Evolutionary conservation across 2,888 invertebrate species (phyloP).

Genomic region (Listrodromus nycthemerus): DNA sequence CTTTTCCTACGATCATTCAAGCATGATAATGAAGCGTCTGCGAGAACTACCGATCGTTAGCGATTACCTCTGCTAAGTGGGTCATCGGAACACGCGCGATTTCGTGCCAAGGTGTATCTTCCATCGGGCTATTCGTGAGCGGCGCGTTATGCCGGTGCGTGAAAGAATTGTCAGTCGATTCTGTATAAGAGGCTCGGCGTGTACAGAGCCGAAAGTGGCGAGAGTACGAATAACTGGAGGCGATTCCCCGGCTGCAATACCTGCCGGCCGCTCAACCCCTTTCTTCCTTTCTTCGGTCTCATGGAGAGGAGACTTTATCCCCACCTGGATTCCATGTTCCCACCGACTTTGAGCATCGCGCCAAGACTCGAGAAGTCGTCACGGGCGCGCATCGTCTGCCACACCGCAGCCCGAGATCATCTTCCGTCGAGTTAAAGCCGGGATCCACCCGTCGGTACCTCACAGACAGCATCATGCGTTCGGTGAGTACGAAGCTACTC

Average conservation of each 20-base stretch:
- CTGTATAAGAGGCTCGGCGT: slow-evolving; percentile 18
- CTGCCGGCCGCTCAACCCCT: slow-evolving; percentile 37
- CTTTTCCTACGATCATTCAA: background rate
- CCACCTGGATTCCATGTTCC: slow-evolving; percentile 26
- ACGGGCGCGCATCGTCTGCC: slow-evolving; percentile 37
- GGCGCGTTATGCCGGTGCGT: slow-evolving; percentile 22
- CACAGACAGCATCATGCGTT: slow-evolving; percentile 84
- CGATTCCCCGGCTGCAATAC: background rate
- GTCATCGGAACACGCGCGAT: slow-evolving; percentile 33
- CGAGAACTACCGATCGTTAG: background rate
- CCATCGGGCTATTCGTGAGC: slow-evolving; percentile 15
- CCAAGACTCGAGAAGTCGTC: slow-evolving; percentile 30
- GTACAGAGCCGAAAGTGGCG: slow-evolving; percentile 39
- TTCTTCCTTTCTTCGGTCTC: slow-evolving; percentile 46
- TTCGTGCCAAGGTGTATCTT: slow-evolving; percentile 23
- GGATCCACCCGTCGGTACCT: slow-evolving; percentile 74
- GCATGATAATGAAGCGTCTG: background rate
- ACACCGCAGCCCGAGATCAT: slow-evolving; percentile 71
- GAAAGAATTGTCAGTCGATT: slow-evolving; percentile 34
- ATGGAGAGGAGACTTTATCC: slow-evolving; percentile 29
- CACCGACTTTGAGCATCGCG: slow-evolving; percentile 30
- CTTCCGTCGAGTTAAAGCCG: slow-evolving; percentile 79
- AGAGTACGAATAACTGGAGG: slow-evolving; percentile 34
- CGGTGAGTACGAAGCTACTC: slow-evolving; percentile 82
- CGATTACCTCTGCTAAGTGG: slow-evolving; percentile 13